These are phyloP conservation scores for Bombus cullumanus DNA, from an alignment of 1,140 invertebrate genomes.

Conservation along the genomic window DNA sequence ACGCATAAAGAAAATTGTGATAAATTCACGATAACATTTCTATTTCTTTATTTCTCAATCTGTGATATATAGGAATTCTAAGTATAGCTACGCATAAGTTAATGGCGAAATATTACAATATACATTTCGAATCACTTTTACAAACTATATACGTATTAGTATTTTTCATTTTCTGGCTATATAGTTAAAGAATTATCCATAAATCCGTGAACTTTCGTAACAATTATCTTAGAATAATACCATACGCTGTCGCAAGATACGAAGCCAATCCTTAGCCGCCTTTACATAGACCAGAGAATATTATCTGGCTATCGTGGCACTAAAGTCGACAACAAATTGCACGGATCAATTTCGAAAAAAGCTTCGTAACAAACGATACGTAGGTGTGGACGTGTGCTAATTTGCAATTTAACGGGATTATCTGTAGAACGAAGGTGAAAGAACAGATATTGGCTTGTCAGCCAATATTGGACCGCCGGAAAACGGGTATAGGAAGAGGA, in stretches of 20 bases:
- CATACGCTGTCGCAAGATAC: not conserved
- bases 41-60: not conserved
- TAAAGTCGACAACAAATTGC: not conserved
- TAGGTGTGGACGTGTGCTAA: slow-evolving; percentile 2
- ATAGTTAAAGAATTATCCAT: not conserved
- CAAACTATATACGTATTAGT: too few relatives aligned
- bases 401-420: not conserved
- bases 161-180: not conserved
- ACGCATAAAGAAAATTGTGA: not conserved
- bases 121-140: not conserved
- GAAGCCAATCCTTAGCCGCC: not conserved
- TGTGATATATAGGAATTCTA: not conserved
- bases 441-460: not conserved
- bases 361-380: not conserved
- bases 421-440: not conserved
- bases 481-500: not conserved
- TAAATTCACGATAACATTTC: not conserved
- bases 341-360: not conserved
- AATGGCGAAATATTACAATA: not conserved
- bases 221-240: not conserved
- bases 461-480: not conserved
- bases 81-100: not conserved
- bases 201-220: not conserved
- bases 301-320: not conserved
- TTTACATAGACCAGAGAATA: not conserved